Base-by-base conservation (phyloP, 2,888 invertebrate genomes). In the Sarcophaga carnaria region DNA sequence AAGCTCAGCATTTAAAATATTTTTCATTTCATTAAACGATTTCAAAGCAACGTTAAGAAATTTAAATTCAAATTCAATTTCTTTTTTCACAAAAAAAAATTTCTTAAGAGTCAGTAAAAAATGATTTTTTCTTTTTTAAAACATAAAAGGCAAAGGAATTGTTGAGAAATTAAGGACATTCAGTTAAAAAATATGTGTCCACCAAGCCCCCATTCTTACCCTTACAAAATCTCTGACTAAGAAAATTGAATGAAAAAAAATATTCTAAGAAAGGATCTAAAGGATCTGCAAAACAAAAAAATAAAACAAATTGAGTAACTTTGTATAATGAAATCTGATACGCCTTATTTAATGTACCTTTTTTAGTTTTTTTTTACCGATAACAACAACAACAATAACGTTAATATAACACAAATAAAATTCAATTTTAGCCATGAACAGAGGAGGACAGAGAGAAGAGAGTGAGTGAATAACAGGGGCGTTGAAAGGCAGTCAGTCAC, bases 261-360 rank as follows among this genome's bases (percentile, higher is more conserved):
- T 67, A 60, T 37, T 37, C 25, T 14, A 37, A 59, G 14, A 2
- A 74, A n/a, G 66, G 37, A 37, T 37, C 37, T 37, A 67, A 80
- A 67, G 49, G 47, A 63, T 37, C 37, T 37, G 37, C 8, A 8
- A 27, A 63, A 79, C 11, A 11, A 62, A 71, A 80, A 83, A 25
- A 63, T 47, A 77, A 80, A 81, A 84, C 87, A 84, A 87, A 87
- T 87, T 87, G 84, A 79, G 87, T 82, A 87, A 87, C 70, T 63
- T 63, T 37, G 37, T 81, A 80, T 93, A 93, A 93, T 93, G 93
- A 93, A 94, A 94, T 93, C 92, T 92, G 93, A 94, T 94, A 93
- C 92, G 93, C 93, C 93, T 93, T 92, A 93, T 93, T 93, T 92
- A 93, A 93, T 93, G 93, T 92, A 92, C 93, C 92, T 93, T 92